Evolutionary conservation across 1,140 invertebrate genomes (phyloP), one percentile per base, ranked within the genome.

Genomic region (Sipha flava): DNA sequence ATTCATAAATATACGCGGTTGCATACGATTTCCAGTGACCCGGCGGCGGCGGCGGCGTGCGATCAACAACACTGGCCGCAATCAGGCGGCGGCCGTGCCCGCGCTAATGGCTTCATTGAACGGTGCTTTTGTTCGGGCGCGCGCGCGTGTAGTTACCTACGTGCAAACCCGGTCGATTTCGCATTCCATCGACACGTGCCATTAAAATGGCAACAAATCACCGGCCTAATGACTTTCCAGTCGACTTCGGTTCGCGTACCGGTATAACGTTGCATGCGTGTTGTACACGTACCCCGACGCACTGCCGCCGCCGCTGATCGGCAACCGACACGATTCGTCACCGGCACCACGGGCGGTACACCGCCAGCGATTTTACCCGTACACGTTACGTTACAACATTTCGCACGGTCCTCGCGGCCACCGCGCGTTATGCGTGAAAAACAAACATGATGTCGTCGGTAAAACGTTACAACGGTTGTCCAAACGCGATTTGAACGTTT

Each of bases 111-210:
- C 29, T 75, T 54, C 40, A 26, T 45, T 68, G 37, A 45, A 40
- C 62, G 62, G 62, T 40, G 34, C 62, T 66, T 66, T 66, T 40
- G 37, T 66, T 14, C 21, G 34, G 23, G 10, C n/a, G 16, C 16
- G n/a, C n/a, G 29, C 9, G 37, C 52, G 73, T 77, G 73, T 59
- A 59, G 34, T 54, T 52, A 40, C 59, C 59, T 52, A 57, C 73
- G 34, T n/a, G n/a, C n/a, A n/a, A n/a, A 29, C 73, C 37, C 37
- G 70, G 21, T 31, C 23, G 73, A 40, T 57, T 57, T 77, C 26
- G 73, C 73, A 57, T 77, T 77, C 52, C 73, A 43, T 77, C 49
- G 73, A 57, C 73, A 77, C 73, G 73, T 77, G 73, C 49, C 34
- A 37, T 59, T 59, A 77, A 59, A 77, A 54, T 21, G n/a, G 52